Percentiles rank a stretch among this genome's conserved stretches.
These are phyloP conservation scores for Sarcophaga caerulescens DNA, from an alignment of 2,888 invertebrate species.

Conservation along the genomic window DNA sequence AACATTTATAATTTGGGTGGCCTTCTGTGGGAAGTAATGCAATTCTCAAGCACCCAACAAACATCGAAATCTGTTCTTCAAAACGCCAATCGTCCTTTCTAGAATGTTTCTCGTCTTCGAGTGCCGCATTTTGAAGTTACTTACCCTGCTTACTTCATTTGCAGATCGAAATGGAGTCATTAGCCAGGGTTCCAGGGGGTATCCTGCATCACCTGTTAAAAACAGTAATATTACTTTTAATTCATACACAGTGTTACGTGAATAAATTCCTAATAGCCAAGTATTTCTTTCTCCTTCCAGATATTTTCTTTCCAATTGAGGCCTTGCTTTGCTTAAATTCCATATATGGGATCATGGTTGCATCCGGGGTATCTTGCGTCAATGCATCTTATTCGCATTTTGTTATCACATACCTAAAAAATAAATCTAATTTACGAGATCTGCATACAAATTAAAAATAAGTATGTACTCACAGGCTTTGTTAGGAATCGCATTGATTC, in stretches of 20 bases:
- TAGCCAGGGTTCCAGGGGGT: slow-evolving; percentile 4
- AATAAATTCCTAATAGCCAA: slow-evolving; percentile 20
- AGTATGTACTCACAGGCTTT: no score
- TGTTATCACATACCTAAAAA: no score
- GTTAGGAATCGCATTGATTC: no score
- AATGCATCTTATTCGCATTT: no score
- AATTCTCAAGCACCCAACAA: background rate
- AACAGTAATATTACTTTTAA: background rate
- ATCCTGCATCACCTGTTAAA: slow-evolving; percentile 18
- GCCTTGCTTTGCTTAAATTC: slow-evolving; percentile 22
- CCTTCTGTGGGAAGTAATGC: background rate
- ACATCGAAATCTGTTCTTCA: no score
- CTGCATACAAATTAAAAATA: no score
- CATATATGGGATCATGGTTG: background rate
- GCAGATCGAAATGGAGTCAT: slow-evolving; percentile 25
- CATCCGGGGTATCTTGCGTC: no score
- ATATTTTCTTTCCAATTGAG: background rate
- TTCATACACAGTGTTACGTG: background rate
- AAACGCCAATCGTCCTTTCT: background rate
- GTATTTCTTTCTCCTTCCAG: slow-evolving; percentile 28
- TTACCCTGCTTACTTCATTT: no score
- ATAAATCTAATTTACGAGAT: no score
- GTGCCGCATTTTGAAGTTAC: no score
- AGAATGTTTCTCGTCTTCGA: no score
- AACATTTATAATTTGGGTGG: no score